Base-by-base conservation (phyloP, 2,113 vertebrate genomes). In the Danionella cerebrum region DNA sequence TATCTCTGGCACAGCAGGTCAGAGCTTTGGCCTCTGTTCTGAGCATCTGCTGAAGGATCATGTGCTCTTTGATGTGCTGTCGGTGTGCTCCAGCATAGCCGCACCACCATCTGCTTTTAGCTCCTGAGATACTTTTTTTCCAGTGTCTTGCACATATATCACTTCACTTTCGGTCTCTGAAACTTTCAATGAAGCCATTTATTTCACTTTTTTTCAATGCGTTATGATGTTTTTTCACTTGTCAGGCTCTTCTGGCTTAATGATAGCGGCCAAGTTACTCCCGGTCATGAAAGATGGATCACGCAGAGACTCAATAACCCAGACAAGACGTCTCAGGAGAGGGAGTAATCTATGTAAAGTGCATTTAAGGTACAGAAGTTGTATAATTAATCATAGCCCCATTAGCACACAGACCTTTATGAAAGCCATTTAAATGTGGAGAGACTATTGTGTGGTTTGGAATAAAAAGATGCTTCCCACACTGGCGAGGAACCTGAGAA, bases 321-420 rank as follows among this genome's bases (percentile, higher is more conserved):
- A 21, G 39, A 54, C 42, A 65, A 24, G 39, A 22, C 21, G 11
- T 36, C 19, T 35, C 48, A 35, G 16, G n/a, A 18, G 50, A 4
- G 13, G 39, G 54, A 11, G 14, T 7, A 29, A 1, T 13, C n/a
- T 33, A 25, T 24, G n/a, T 2, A 2, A 48, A 19, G 16, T 53
- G 54, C 22, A 21, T 62, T 62, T 72, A 48, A 58, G 52, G 39
- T 29, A n/a, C 31, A 21, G 55, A 33, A 36, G 51, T 27, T 62
- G 31, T 10, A 38, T 31, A 29, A 63, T 68, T 73, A 68, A 73
- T 73, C 57, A 73, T 38, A 52, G 42, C 36, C 18, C 51, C 48
- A 64, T 73, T 73, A 73, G 35, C 57, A 18, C 4, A 22, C 14
- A 16, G 64, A 45, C 51, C 31, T 44, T 16, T 44, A 39, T 5